Evolutionary conservation across 2,113 vertebrate species (phyloP).

Genomic region (Desmodus rotundus): DNA sequence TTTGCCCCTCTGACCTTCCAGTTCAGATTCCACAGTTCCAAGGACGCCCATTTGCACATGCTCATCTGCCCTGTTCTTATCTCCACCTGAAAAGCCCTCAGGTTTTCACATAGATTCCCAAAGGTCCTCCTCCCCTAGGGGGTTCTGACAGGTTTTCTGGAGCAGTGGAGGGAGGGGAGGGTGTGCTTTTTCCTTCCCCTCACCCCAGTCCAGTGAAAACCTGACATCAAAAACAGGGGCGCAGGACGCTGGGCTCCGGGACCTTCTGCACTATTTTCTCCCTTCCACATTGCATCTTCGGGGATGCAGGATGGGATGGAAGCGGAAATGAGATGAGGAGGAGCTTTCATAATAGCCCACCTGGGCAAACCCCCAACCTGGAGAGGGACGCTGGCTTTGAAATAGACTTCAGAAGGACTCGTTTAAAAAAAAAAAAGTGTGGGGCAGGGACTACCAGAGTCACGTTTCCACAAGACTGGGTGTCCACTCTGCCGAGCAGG

Average conservation of each 20-base stretch:
- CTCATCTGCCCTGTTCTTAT: neutral
- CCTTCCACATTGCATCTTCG: neutral
- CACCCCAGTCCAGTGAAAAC: neutral
- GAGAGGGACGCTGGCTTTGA: neutral
- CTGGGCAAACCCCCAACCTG: neutral
- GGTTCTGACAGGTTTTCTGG: conserved; percentile 48
- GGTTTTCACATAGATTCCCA: neutral
- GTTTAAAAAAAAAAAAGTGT: neutral
- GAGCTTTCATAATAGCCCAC: neutral
- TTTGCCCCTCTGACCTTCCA: neutral
- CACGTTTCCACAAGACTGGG: neutral
- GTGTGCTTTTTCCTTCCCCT: neutral
- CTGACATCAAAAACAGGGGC: neutral
- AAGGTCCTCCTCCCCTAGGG: neutral
- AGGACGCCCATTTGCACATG: neutral
- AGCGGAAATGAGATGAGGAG: neutral
- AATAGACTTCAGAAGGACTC: neutral
- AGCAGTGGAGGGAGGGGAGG: neutral
- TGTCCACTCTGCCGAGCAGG: neutral
- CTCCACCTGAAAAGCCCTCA: neutral
- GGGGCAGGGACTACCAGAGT: too few species aligned
- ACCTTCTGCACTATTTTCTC: neutral
- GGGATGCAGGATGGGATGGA: neutral
- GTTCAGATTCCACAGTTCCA: neutral
- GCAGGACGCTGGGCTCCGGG: neutral